A percentile compares a stretch with the other conserved stretches of the same genome.
Evolutionary conservation across 2,888 invertebrate genomes (phyloP).

Genomic region (Sesia bembeciformis): DNA sequence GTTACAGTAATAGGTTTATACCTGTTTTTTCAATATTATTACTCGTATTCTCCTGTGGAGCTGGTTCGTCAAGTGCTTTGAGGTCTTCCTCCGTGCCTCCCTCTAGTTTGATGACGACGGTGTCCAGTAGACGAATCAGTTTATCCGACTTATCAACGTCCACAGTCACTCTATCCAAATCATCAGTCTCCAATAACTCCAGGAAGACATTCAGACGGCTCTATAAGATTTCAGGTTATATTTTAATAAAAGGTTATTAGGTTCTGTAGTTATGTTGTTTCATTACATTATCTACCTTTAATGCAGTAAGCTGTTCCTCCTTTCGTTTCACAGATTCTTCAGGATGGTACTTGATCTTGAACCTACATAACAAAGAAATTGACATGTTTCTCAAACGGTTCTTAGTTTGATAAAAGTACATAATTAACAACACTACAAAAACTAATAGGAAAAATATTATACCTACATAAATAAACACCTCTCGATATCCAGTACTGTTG

Average conservation of each 20-base stretch:
- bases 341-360: conserved; percentile 99
- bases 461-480: not conserved
- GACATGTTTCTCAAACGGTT: too few relatives aligned
- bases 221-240: conserved; percentile 41
- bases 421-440: conserved; percentile 1
- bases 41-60: conserved; percentile 28
- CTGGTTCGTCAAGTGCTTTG: conserved; percentile 84
- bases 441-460: not conserved
- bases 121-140: conserved; percentile 91
- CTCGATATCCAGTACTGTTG: not conserved
- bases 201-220: conserved; percentile 92
- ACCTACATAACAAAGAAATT: conserved; percentile 79
- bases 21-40: conserved; percentile 44
- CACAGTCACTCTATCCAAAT: conserved; percentile 84
- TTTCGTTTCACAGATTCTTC: conserved; percentile 94
- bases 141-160: conserved; percentile 90
- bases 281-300: conserved; percentile 77
- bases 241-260: not conserved
- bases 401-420: not conserved
- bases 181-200: conserved; percentile 83
- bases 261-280: not conserved
- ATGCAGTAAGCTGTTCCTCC: conserved; percentile 86
- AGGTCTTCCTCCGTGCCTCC: conserved; percentile 93
- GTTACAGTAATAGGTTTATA: conserved; percentile 7
- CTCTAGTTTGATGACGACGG: conserved; percentile 96